Evolutionary conservation across 2,113 vertebrate species (phyloP), one percentile per base, ranked within the genome.

Genomic region (Pelodiscus sinensis): DNA sequence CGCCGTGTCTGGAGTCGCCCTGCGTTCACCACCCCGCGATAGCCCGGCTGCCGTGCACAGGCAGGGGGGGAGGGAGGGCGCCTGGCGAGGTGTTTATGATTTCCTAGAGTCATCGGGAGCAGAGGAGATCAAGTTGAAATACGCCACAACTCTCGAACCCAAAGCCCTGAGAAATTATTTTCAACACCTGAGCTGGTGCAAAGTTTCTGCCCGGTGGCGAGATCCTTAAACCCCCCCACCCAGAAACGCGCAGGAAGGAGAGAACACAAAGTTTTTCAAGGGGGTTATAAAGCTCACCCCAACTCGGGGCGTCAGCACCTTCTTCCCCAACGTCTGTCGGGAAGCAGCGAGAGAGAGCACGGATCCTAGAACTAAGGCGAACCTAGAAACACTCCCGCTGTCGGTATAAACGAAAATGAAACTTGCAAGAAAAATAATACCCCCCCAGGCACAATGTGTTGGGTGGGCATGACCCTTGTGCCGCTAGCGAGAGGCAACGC

Each of bases 141-240:
- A 97, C 97, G 95, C 96, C 97, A 95, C 85, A 94, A 91, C 86
- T 92, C 84, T 19, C 60, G 57, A 73, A 38, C 90, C 4, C 27
- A 68, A 79, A 92, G 85, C 90, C 93, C 56, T 35, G 50, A 44
- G 90, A 82, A 50, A 71, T 90, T 85, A 93, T 93, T 92, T 90
- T 88, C 85, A 94, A 89, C 73, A 44, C 51, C 29, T 62, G 84
- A 62, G 4, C 84, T n/a, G 80, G 89, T 81, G 94, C 84, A 79
- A 62, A 82, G 92, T 96, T 96, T 94, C 96, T 88, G 65, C n/a
- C 65, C 9, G 65, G 65, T 10, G n/a, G 65, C 35, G n/a, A 60
- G 11, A 57, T 9, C 14, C 71, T 73, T 44, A 38, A 62, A 54
- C 31, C 78, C n/a, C 78, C n/a, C 9, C 24, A 44, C 44, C 44